Percentiles rank a stretch among this genome's conserved stretches.
Evolutionary conservation across 2,797 vertebrate genomes (phyloP).

Genomic region (Vultur gryphus): DNA sequence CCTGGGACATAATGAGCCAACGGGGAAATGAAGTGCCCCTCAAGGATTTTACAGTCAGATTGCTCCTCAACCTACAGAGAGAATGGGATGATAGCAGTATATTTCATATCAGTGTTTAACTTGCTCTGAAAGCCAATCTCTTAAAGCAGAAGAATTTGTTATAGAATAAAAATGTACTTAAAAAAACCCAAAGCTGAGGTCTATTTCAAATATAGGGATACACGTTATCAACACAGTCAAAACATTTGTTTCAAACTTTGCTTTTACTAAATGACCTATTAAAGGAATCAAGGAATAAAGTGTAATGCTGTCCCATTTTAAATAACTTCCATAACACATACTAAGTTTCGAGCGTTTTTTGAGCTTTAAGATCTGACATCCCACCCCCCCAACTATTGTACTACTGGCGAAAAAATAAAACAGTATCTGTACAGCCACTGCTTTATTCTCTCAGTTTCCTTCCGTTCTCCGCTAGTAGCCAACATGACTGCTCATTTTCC

Average conservation of each 20-base stretch:
- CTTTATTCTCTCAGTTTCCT: neutral
- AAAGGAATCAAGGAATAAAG: neutral
- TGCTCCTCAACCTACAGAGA: constrained; percentile 85
- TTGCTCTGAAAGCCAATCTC: neutral
- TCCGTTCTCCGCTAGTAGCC: neutral
- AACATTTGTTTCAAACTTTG: neutral
- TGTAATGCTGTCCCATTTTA: neutral
- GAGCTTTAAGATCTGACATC: neutral
- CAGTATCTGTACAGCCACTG: neutral
- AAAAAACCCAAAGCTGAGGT: neutral
- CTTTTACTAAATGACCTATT: neutral
- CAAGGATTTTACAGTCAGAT: constrained; percentile 88
- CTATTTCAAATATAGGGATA: neutral
- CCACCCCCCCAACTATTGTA: neutral
- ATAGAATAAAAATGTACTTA: neutral
- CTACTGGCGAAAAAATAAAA: neutral
- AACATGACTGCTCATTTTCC: neutral
- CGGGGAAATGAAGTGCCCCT: constrained; percentile 92
- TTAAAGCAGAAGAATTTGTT: neutral
- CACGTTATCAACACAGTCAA: accelerated
- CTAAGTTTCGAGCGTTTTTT: neutral
- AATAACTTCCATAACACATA: neutral
- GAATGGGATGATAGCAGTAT: neutral
- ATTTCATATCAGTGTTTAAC: neutral
- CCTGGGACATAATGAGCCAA: constrained; percentile 90